Conservation (phyloP, 2,888 invertebrate species). For the Drosophila suboccidentalis region DNA sequence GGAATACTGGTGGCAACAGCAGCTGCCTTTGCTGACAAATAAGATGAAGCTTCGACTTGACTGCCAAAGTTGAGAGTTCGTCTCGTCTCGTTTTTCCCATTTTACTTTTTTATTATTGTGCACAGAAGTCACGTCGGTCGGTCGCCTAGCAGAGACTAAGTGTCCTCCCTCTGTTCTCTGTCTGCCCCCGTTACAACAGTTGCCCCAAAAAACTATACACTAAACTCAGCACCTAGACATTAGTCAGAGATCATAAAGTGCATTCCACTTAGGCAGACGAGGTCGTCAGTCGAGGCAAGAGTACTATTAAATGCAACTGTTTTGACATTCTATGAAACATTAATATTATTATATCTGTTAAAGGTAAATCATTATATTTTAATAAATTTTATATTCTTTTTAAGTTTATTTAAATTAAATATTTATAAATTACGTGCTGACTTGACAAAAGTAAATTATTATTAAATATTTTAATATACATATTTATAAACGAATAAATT, state of each 20-base stretch:
- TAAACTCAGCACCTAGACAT: constrained; percentile 18
- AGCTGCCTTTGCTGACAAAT: constrained; percentile 55
- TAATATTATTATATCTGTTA: background rate
- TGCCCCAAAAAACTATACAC: constrained; percentile 42
- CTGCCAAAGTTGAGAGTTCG: constrained; percentile 45
- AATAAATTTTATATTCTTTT: too few relatives aligned
- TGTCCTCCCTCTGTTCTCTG: constrained; percentile 30
- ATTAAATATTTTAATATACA: too few relatives aligned
- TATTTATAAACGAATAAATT: too few relatives aligned
- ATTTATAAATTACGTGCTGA: too few relatives aligned
- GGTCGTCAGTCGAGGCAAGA: background rate
- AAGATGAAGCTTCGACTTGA: constrained; percentile 58
- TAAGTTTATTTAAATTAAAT: too few relatives aligned
- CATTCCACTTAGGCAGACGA: constrained; percentile 28
- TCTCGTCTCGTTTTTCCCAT: constrained; percentile 4
- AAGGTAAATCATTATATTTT: too few relatives aligned
- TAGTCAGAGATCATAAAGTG: constrained; percentile 35
- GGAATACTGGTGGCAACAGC: constrained; percentile 2
- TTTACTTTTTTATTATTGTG: constrained; percentile 43
- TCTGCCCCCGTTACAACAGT: background rate
- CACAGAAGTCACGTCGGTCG: constrained; percentile 70
- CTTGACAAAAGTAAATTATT: too few relatives aligned
- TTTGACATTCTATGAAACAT: background rate
- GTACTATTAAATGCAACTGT: background rate
- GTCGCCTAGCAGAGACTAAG: constrained; percentile 56